Evolutionary conservation across 2,113 vertebrate genomes (phyloP).

Genomic region (Xiphorhynchus elegans): DNA sequence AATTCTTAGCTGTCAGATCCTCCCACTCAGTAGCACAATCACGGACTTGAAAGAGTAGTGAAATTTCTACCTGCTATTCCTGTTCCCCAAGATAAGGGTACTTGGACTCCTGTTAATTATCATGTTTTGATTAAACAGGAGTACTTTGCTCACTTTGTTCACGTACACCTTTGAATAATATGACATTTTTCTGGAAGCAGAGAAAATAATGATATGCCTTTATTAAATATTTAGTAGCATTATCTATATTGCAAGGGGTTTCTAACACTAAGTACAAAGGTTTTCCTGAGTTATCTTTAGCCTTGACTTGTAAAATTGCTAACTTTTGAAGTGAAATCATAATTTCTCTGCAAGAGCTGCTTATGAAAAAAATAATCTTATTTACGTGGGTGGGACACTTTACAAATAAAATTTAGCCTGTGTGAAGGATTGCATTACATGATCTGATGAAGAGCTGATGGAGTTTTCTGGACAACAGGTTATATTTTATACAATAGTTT

Average conservation of each 20-base stretch:
- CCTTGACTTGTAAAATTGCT: background rate
- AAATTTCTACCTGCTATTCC: slow-evolving; percentile 36
- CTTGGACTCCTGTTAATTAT: slow-evolving; percentile 38
- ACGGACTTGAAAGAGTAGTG: background rate
- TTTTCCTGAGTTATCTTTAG: background rate
- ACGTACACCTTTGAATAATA: background rate
- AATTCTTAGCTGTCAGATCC: background rate
- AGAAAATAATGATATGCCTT: background rate
- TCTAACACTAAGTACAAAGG: background rate
- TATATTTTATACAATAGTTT: background rate
- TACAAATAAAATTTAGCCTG: background rate
- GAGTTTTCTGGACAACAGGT: background rate
- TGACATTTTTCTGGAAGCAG: background rate
- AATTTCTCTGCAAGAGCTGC: background rate
- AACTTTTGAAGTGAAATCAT: background rate
- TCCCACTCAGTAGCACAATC: background rate
- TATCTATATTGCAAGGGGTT: background rate
- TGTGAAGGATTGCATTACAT: background rate
- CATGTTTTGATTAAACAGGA: slow-evolving; percentile 54
- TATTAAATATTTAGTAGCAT: slow-evolving; percentile 2
- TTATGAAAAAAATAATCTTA: background rate
- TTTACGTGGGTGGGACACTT: fast-evolving
- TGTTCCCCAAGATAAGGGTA: background rate
- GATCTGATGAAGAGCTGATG: background rate
- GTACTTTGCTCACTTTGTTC: slow-evolving; percentile 28